Evolutionary conservation across 2,888 invertebrate species (phyloP).

Genomic region (Nemoura dubitans): DNA sequence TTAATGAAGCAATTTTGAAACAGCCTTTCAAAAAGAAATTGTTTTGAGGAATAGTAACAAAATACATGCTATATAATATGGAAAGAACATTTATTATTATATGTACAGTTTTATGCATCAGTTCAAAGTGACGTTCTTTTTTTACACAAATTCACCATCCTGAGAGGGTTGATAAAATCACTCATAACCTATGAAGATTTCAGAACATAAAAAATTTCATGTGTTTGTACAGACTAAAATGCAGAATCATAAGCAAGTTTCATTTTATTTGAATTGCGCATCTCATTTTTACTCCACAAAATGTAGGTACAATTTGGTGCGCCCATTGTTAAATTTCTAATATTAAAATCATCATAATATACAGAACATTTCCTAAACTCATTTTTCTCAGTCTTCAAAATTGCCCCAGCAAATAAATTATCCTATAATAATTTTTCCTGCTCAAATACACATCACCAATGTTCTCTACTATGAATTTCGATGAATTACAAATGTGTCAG

Average conservation of each 20-base stretch:
- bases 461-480: not conserved
- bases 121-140: conserved; percentile 44
- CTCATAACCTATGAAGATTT: conserved; percentile 25
- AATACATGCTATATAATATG: conserved; percentile 16
- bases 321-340: not conserved
- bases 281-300: not conserved
- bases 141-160: conserved; percentile 42
- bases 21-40: too few species aligned
- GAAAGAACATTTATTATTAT: conserved; percentile 38
- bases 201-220: not conserved
- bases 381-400: conserved; percentile 46
- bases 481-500: not conserved
- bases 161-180: conserved; percentile 44
- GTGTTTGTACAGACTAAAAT: conserved; percentile 41
- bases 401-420: not conserved
- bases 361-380: not conserved
- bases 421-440: not conserved
- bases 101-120: conserved; percentile 42
- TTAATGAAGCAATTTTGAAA: not conserved
- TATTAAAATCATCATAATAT: not conserved
- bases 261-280: not conserved
- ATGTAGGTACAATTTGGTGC: not conserved
- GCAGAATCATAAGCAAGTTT: not conserved
- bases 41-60: not conserved
- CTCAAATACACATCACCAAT: not conserved